phyloP scores from a whole-genome alignment of 2,797 vertebrate genomes.

The Anguilla obscura region DNA sequence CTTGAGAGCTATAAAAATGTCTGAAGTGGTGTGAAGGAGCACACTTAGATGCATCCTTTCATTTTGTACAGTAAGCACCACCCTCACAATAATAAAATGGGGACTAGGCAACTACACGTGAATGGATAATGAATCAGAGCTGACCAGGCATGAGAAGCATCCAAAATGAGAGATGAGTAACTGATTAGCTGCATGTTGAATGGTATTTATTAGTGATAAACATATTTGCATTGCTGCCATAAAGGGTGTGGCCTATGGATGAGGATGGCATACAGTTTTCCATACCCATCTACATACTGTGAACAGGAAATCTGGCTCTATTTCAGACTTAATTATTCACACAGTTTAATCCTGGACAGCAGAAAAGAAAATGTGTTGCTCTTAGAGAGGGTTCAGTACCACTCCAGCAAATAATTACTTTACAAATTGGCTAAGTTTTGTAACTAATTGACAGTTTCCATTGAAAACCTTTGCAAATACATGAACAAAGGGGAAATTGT shows the following conservation, averaged over 20 bases:
- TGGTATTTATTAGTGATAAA: background rate
- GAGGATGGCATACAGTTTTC: background rate
- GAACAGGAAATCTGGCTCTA: background rate
- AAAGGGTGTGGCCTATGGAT: background rate
- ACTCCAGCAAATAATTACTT: background rate
- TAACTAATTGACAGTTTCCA: background rate
- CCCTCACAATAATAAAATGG: background rate
- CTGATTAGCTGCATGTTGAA: background rate
- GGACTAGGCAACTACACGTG: background rate
- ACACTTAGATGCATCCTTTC: background rate
- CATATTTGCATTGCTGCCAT: background rate
- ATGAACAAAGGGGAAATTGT: background rate
- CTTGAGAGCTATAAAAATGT: background rate
- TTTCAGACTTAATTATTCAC: background rate
- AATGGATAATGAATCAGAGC: background rate
- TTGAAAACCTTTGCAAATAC: background rate
- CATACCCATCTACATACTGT: background rate
- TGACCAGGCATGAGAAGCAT: background rate
- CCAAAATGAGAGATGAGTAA: background rate
- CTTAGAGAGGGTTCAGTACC: background rate
- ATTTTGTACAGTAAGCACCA: background rate
- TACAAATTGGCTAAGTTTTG: background rate
- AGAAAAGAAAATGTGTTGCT: background rate
- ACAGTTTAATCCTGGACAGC: background rate
- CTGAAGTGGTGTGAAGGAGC: background rate